Conservation (phyloP, 2,888 invertebrate species). For the Ochropleura plecta region DNA sequence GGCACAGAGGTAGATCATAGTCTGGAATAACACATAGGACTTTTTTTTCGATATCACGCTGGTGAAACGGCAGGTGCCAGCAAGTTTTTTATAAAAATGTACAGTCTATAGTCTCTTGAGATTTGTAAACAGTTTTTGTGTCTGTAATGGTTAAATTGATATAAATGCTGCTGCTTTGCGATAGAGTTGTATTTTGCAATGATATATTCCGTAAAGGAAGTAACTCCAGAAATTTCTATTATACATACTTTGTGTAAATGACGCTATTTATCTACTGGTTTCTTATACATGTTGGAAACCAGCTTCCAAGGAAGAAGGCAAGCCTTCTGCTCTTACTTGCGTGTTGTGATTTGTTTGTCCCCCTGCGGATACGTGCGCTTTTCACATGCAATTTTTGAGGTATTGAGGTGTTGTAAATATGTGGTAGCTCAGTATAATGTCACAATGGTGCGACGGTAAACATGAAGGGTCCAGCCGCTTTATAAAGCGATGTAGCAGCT, state of each 20-base stretch:
- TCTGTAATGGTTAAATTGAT: too few relatives aligned
- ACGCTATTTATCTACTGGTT: neutral
- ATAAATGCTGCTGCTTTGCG: too few relatives aligned
- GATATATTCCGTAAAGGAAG: neutral
- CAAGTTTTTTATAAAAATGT: neutral
- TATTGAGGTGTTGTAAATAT: slow-evolving; percentile 59
- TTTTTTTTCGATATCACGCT: too few relatives aligned
- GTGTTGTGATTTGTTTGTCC: slow-evolving; percentile 42
- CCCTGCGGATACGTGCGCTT: slow-evolving; percentile 55
- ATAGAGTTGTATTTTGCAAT: neutral
- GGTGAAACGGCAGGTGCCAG: too few relatives aligned
- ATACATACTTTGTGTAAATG: neutral
- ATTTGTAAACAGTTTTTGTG: neutral
- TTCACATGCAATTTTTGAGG: slow-evolving; percentile 50
- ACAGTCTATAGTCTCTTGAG: neutral
- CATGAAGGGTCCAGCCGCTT: slow-evolving; percentile 27
- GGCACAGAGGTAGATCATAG: too few relatives aligned
- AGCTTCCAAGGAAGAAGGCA: neutral
- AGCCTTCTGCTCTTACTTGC: slow-evolving; percentile 10
- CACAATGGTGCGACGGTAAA: slow-evolving; percentile 22
- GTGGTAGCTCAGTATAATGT: slow-evolving; percentile 51
- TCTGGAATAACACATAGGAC: too few relatives aligned
- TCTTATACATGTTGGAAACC: neutral
- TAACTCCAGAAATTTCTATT: neutral
- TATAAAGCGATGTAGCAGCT: slow-evolving; percentile 8